Base-by-base conservation (phyloP, 2,113 vertebrate species). In the Vombatus ursinus region DNA sequence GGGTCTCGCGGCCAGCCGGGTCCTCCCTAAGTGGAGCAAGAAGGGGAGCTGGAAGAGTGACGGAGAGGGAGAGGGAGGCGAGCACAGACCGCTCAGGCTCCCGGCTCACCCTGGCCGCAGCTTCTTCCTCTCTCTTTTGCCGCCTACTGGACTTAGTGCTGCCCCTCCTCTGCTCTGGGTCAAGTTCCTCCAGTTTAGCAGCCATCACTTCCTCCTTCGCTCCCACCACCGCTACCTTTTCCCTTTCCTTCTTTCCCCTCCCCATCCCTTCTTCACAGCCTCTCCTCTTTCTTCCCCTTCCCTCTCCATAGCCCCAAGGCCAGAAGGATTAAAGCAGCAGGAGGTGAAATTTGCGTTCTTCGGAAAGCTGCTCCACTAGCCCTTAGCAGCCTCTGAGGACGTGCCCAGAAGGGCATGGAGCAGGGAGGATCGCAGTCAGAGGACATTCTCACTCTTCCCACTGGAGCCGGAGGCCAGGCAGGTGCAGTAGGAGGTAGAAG, bases 31-130 rank as follows among this genome's bases (percentile, higher is more conserved):
- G 90, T 57, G 94, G 92, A 97, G 95, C 50, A 94, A 95, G 96
- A 93, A 93, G 52, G 89, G 93, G 92, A 97, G 95, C 50, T 95
- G 96, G 96, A 93, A 93, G 52, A 57, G 26, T 57, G 28, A 24
- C 53, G 8, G 54, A 8, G 25, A 57, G n/a, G 50, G 44, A 44
- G 47, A 68, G 25, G 94, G 95, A 92, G 93, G 95, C 53, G 95
- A 96, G 94, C 97, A 95, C 97, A 93, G 91, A 90, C 93, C 0
- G 49, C 97, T 96, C 96, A 97, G 95, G 96, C 96, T 97, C 96
- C 97, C 97, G n/a, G 97, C 95, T 97, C 98, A 98, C 97, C 95
- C 96, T 53, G 90, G 57, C 44, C 52, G 68, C 97, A 93, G 90
- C 91, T 94, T 92, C 95, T 96, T 96, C n/a, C n/a, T n/a, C 97